phyloP scores from a whole-genome alignment of 2,888 invertebrate genomes.

The Archaeoteleia sp. region DNA sequence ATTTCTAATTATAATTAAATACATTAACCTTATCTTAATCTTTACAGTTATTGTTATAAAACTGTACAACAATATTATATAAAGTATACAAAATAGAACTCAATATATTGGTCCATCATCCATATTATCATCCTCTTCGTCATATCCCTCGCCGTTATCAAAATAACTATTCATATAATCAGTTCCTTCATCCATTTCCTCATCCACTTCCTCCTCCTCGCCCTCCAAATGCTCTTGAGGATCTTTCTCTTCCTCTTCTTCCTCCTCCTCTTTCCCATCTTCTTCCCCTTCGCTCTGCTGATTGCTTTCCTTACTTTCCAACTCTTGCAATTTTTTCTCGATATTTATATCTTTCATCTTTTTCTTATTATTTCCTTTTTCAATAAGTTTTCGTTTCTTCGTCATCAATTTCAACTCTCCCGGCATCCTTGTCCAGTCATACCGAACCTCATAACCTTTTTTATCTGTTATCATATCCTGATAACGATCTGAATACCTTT shows the following conservation, averaged over 20 bases:
- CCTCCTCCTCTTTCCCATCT: conserved; percentile 75
- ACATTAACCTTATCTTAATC: too few species aligned
- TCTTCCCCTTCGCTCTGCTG: conserved; percentile 73
- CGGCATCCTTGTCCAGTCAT: conserved; percentile 69
- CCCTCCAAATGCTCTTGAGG: conserved; percentile 77
- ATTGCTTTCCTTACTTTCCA: conserved; percentile 80
- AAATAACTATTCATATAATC: conserved; percentile 92
- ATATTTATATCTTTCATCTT: conserved; percentile 65
- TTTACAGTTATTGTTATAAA: too few species aligned
- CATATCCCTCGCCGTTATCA: conserved; percentile 90
- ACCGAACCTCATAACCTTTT: conserved; percentile 59
- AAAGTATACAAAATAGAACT: too few species aligned
- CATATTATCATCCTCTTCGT: conserved; percentile 90
- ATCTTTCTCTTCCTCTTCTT: conserved; percentile 77
- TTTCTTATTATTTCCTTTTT: conserved; percentile 42
- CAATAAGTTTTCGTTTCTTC: conserved; percentile 60
- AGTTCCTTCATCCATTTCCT: conserved; percentile 92
- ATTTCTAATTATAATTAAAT: too few species aligned
- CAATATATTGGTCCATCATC: conserved; percentile 89
- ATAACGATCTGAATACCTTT: conserved; percentile 69
- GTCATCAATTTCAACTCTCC: conserved; percentile 61
- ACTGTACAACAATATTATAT: too few species aligned
- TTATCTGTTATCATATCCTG: conserved; percentile 61
- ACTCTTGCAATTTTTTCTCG: conserved; percentile 77
- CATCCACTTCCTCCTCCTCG: conserved; percentile 83